These are phyloP conservation scores for Sebastes variabilis DNA, from an alignment of 2,797 vertebrate species.

Conservation along the genomic window DNA sequence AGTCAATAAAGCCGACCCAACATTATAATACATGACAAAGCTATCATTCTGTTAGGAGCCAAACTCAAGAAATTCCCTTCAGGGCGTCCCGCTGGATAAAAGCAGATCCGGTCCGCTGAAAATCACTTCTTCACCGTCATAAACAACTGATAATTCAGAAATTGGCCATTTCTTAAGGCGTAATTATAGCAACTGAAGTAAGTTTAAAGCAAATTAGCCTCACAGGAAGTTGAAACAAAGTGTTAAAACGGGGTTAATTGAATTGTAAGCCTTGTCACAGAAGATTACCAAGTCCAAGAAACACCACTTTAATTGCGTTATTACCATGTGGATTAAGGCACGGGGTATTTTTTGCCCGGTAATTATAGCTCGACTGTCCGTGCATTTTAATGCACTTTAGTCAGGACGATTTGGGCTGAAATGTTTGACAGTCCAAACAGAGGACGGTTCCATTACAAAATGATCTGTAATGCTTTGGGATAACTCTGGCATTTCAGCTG, in stretches of 20 bases:
- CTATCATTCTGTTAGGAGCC: slow-evolving; percentile 30
- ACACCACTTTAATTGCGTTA: slow-evolving; percentile 84
- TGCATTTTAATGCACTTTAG: slow-evolving; percentile 76
- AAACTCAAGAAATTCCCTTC: slow-evolving; percentile 19
- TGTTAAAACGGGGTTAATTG: slow-evolving; percentile 86
- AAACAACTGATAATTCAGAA: slow-evolving; percentile 76
- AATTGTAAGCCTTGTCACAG: slow-evolving; percentile 85
- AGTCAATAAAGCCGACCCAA: slow-evolving; percentile 28
- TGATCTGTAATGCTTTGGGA: slow-evolving; percentile 48
- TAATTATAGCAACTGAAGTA: slow-evolving; percentile 77
- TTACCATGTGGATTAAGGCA: slow-evolving; percentile 84
- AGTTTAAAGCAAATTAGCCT: slow-evolving; percentile 83
- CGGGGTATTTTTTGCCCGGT: slow-evolving; percentile 77
- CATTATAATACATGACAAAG: slow-evolving; percentile 15
- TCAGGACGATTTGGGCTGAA: slow-evolving; percentile 60
- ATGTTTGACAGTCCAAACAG: slow-evolving; percentile 60
- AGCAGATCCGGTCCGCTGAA: slow-evolving; percentile 43
- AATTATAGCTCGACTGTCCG: slow-evolving; percentile 77
- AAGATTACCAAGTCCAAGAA: slow-evolving; percentile 83
- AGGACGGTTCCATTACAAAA: slow-evolving; percentile 56
- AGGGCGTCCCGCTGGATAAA: slow-evolving; percentile 26
- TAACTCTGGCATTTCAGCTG: slow-evolving; percentile 53
- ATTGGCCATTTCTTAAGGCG: slow-evolving; percentile 67
- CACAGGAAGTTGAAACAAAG: slow-evolving; percentile 83
- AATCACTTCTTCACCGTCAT: slow-evolving; percentile 56